Base-by-base conservation (phyloP, 2,888 invertebrate genomes). In the Meiosimyza decipiens region DNA sequence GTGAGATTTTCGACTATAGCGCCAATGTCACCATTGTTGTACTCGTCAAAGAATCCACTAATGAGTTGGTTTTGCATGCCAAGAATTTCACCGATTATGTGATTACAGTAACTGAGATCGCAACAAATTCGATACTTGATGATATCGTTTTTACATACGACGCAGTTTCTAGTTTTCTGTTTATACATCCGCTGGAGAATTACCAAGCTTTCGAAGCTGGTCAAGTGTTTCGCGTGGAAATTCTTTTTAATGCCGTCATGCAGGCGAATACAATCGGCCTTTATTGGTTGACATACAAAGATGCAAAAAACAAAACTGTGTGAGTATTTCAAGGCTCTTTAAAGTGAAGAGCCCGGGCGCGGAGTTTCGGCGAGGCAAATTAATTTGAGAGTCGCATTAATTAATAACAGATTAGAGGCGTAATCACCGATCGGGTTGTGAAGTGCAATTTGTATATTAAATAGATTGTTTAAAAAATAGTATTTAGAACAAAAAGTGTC, bases 251-350 rank as follows among this genome's bases (percentile, higher is more conserved):
- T 0, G 92, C 90, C 0, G 82, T 84, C 4, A 89, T 92, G 71
- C 89, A 89, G 51, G 88, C 88, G 18, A 89, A 91, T 55, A 88
- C 92, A 82, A 89, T 89, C 71, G 93, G 93, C 22, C 89, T 93
- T 40, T 92, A 92, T 77, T 86, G 90, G 40, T 90, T 91, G 51
- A 89, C 87, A 3, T 92, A 91, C 71, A 65, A 74, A 22, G 84
- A 87, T 55, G 76, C 77, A 33, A 49, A 76, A 13, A 87, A 78
- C 51, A 80, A 81, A 13, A 81, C 91, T n/a, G 79, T 80, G 86
- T 86, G 78, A 82, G 86, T 83, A 75, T 57, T 28, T 54, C 16
- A 16, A 18, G 18, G 18, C 54, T 9, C 7, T 7, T n/a, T 54
- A 12, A 9, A 28, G n/a, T 40, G n/a, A 15, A 7, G 33, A 4